A percentile compares a stretch with the other conserved stretches of the same genome.
phyloP scores from a whole-genome alignment of 2,113 vertebrate species.

The Megaceryle maxima region DNA sequence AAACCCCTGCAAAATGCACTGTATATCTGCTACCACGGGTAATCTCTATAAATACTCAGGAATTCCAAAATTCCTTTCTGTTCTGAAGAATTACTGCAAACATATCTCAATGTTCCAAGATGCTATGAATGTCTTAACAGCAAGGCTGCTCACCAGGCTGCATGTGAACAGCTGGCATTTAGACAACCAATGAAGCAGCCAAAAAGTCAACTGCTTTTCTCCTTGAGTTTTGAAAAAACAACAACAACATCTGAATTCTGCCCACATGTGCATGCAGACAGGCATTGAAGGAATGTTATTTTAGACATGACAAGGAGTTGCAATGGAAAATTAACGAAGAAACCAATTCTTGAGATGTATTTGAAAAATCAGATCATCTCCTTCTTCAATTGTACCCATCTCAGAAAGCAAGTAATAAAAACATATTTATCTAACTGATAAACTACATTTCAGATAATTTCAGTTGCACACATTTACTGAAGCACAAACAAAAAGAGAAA shows the following conservation, averaged over 20 bases:
- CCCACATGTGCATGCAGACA: neutral
- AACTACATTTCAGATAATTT: neutral
- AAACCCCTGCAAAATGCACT: neutral
- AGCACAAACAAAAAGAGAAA: neutral
- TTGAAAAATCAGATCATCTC: neutral
- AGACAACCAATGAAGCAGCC: neutral
- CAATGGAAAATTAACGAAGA: neutral
- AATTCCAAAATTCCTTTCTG: neutral
- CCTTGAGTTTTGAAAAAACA: neutral
- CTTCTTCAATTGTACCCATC: fast-evolving
- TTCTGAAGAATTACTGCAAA: neutral
- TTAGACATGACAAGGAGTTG: neutral
- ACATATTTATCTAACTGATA: neutral
- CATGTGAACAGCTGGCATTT: neutral
- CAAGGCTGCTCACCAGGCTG: neutral
- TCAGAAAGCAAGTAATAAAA: neutral
- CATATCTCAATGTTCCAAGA: neutral
- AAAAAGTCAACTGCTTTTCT: neutral
- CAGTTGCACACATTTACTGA: neutral
- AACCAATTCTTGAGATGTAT: neutral
- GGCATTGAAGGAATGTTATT: neutral
- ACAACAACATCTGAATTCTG: neutral
- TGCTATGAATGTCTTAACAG: neutral
- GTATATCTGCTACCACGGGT: neutral
- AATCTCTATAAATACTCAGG: neutral